Evolutionary conservation across 2,113 vertebrate species (phyloP), one percentile per base, ranked within the genome.

Genomic region (Fukomys damarensis): DNA sequence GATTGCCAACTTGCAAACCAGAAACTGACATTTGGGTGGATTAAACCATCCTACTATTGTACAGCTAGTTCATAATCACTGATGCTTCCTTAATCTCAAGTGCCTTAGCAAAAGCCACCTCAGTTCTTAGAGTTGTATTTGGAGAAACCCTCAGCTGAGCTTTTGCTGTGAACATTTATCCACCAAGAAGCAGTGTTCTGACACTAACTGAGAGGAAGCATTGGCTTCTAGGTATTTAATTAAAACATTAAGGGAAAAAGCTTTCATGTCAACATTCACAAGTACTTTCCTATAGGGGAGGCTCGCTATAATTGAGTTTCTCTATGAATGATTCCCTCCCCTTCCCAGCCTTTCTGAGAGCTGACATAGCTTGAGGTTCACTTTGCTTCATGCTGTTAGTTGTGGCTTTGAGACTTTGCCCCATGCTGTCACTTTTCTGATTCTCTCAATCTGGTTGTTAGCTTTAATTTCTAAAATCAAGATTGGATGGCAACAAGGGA

Each of bases 211-310:
- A 98, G 95, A 97, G 98, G 98, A 98, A 98, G 97, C 96, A 56
- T 96, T 98, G 98, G 97, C 98, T 99, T 98, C 98, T 98, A 98
- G 98, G 98, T 99, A 99, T 99, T 99, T 99, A 99, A 99, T 99
- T 99, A 99, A 99, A 99, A 98, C 98, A 98, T 99, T 98, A 99
- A 98, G 98, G 97, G 97, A 96, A 98, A 98, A 98, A 98, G 98
- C 94, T 54, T 98, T 98, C 97, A 49, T 98, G 98, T 98, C 98
- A 99, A 99, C 98, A 98, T 98, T 98, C 98, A 97, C 97, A 98
- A 99, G 97, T 98, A 96, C 97, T 98, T 98, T 97, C 93, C 96
- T 97, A 95, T 97, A 97, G 97, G 97, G 86, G 92, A 98, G 95
- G 88, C 86, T 98, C 97, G 92, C 96, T 97, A 97, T 98, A 98